Conservation (phyloP, 2,797 vertebrate genomes). For the Crenuchus spilurus region DNA sequence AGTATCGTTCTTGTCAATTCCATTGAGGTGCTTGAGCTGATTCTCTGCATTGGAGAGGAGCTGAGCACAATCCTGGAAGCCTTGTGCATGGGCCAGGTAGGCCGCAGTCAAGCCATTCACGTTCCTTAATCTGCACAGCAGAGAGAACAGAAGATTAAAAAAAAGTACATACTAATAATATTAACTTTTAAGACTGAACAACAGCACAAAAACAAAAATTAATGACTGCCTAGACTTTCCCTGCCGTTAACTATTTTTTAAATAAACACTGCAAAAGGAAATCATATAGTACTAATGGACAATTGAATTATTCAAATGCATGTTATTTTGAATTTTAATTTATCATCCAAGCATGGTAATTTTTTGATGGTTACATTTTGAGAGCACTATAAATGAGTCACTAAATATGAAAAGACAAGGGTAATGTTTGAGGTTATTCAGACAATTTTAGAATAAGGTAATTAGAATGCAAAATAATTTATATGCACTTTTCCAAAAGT, state of each 20-base stretch:
- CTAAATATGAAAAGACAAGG: neutral
- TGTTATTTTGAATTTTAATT: neutral
- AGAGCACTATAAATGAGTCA: neutral
- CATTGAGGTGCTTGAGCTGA: slow-evolving; percentile 75
- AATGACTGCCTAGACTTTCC: slow-evolving; percentile 21
- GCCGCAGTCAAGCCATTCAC: slow-evolving; percentile 92
- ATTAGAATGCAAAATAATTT: neutral
- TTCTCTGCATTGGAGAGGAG: slow-evolving; percentile 88
- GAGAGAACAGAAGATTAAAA: slow-evolving; percentile 73
- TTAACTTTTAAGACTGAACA: neutral
- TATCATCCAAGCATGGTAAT: neutral
- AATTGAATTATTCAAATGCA: neutral
- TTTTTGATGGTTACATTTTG: too few species aligned
- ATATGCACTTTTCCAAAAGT: neutral
- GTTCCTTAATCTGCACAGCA: slow-evolving; percentile 89
- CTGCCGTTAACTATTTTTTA: neutral
- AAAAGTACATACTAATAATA: slow-evolving; percentile 36
- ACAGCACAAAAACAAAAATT: slow-evolving; percentile 17
- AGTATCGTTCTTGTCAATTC: slow-evolving; percentile 73
- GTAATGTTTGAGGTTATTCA: neutral
- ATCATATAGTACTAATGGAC: slow-evolving; percentile 9
- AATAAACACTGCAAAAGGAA: slow-evolving; percentile 56
- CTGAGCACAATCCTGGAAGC: slow-evolving; percentile 89
- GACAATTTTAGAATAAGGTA: neutral
- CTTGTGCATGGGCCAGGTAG: slow-evolving; percentile 91